These are phyloP conservation scores for Papilio dardanus DNA, from an alignment of 1,140 invertebrate genomes.

Conservation along the genomic window DNA sequence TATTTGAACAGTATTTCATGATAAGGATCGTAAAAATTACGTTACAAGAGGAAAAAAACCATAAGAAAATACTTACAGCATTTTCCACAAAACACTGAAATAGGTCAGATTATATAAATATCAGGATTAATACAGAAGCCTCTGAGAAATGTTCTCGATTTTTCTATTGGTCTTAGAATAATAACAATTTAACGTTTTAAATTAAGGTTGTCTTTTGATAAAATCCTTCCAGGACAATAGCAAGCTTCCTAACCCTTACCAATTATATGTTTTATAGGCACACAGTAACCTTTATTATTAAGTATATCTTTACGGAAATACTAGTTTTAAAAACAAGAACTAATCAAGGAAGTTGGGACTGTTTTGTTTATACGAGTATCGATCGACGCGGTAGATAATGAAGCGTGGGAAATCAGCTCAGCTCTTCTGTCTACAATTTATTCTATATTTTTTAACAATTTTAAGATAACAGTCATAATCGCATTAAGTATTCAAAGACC, in stretches of 20 bases:
- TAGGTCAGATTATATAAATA: too few species aligned
- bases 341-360: constrained; percentile 2
- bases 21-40: constrained; percentile 1
- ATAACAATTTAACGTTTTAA: neutral
- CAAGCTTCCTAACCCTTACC: neutral
- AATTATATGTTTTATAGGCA: neutral
- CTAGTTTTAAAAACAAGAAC: neutral
- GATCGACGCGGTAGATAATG: constrained; percentile 9
- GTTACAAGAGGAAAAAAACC: neutral
- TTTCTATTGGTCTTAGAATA: too few species aligned
- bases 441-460: neutral
- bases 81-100: too few species aligned
- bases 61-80: neutral
- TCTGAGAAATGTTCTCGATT: too few species aligned
- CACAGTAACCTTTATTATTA: neutral
- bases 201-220: neutral
- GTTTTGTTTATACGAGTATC: constrained; percentile 19
- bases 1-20: constrained; percentile 10
- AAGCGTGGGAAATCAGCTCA: constrained; percentile 1
- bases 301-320: constrained; percentile 6
- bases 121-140: too few species aligned
- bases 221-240: neutral
- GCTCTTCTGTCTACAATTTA: neutral
- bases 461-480: too few species aligned
- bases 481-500: too few species aligned